phyloP scores from a whole-genome alignment of 2,888 invertebrate genomes.

The Cataglyphis livida region DNA sequence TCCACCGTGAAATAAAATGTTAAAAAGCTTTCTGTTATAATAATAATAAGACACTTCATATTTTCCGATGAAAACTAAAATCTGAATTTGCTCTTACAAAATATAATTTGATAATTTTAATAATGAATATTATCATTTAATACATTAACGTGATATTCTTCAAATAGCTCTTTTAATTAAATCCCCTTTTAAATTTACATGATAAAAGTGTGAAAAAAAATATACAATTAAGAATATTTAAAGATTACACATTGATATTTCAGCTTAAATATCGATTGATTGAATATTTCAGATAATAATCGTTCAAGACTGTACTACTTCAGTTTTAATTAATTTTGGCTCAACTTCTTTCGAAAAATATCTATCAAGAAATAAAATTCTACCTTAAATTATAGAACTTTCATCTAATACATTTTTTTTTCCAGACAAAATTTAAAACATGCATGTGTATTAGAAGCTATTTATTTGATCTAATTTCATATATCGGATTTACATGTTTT shows the following conservation, averaged over 20 bases:
- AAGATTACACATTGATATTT: not conserved
- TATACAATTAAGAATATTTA: not conserved
- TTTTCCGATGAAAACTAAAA: not conserved
- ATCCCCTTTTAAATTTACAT: not conserved
- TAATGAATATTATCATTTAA: not conserved
- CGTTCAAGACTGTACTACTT: not conserved
- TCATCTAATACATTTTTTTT: not conserved
- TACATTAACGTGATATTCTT: not conserved
- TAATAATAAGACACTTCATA: not conserved
- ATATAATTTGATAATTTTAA: not conserved
- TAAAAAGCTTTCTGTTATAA: not conserved
- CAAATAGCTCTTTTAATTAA: not conserved
- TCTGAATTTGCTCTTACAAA: not conserved
- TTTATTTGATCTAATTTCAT: not conserved
- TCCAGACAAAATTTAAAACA: not conserved
- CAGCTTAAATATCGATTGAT: not conserved
- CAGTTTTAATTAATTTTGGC: slow-evolving; percentile 22
- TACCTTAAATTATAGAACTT: not conserved
- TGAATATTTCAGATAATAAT: not conserved
- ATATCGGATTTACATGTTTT: not conserved
- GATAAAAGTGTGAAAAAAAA: not conserved
- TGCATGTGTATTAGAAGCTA: not conserved
- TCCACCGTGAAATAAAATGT: not conserved
- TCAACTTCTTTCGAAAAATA: not conserved
- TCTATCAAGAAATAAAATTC: not conserved